Conservation (phyloP, 2,797 vertebrate species). For the Crocodylus rhombifer region DNA sequence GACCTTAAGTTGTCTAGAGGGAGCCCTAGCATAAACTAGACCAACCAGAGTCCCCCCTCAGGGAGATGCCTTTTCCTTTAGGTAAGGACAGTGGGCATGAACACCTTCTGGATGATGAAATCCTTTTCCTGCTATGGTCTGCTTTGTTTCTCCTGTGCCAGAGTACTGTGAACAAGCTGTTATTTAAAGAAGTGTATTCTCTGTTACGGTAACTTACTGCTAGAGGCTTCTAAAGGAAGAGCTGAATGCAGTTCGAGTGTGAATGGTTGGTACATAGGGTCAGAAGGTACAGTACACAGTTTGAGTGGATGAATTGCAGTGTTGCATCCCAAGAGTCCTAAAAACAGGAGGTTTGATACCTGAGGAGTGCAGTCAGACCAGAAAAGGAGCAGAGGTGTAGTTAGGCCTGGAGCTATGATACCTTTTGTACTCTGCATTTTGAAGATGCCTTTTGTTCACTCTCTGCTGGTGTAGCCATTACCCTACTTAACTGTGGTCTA, state of each 20-base stretch:
- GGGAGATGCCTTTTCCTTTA: background rate
- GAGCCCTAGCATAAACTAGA: background rate
- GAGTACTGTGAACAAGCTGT: constrained; percentile 47
- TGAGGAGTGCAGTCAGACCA: background rate
- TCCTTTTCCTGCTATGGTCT: background rate
- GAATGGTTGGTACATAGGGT: background rate
- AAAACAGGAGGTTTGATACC: background rate
- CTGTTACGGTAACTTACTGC: background rate
- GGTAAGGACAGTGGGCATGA: background rate
- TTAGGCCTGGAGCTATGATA: background rate
- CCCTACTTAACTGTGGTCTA: background rate
- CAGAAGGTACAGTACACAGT: constrained; percentile 47
- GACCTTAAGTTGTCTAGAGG: background rate
- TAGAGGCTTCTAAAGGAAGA: background rate
- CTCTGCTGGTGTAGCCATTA: background rate
- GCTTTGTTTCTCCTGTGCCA: constrained; percentile 34
- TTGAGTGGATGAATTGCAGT: constrained; percentile 1
- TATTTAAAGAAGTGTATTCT: constrained; percentile 54
- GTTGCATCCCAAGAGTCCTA: constrained; percentile 22
- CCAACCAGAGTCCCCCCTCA: background rate
- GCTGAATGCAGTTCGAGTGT: background rate
- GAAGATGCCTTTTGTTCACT: rapidly evolving
- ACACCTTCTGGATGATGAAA: background rate
- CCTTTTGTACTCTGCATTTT: background rate
- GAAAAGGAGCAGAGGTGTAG: background rate